Evolutionary conservation across 1,140 invertebrate species (phyloP).

Genomic region (Diachasmimorpha longicaudata): DNA sequence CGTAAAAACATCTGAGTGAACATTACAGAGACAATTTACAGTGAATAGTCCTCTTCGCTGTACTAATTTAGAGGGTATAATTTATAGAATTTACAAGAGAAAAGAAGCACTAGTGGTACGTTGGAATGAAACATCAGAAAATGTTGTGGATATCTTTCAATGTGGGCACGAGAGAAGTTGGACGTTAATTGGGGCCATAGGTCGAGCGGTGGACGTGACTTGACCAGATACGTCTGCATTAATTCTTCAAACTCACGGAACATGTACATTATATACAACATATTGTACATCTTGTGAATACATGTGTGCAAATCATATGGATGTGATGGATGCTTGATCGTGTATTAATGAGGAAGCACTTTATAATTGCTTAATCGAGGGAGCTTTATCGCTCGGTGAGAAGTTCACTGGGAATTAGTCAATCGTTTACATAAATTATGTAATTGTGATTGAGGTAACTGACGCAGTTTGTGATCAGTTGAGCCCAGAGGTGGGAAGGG

Average conservation of each 20-base stretch:
- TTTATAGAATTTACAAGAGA: not conserved
- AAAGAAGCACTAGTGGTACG: not conserved
- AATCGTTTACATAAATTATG: not conserved
- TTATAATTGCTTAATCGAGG: not conserved
- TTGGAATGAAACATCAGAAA: not conserved
- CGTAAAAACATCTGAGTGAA: not conserved
- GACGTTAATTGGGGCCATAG: not conserved
- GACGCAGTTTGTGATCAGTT: not conserved
- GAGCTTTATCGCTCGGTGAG: not conserved
- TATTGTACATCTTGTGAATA: not conserved
- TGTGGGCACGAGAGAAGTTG: not conserved
- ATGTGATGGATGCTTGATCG: not conserved
- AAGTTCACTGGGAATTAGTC: not conserved
- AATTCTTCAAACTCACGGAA: not conserved
- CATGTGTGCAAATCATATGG: not conserved
- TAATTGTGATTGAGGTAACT: not conserved
- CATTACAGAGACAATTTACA: not conserved
- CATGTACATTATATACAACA: not conserved
- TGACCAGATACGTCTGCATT: slow-evolving; percentile 11
- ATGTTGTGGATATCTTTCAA: not conserved
- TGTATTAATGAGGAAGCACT: not conserved
- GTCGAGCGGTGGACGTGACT: slow-evolving; percentile 1
- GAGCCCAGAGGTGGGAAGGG: no score
- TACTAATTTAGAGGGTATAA: not conserved
- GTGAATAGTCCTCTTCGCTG: not conserved